Conservation (phyloP, 2,888 invertebrate genomes). For the Stenotaenia linearis region DNA sequence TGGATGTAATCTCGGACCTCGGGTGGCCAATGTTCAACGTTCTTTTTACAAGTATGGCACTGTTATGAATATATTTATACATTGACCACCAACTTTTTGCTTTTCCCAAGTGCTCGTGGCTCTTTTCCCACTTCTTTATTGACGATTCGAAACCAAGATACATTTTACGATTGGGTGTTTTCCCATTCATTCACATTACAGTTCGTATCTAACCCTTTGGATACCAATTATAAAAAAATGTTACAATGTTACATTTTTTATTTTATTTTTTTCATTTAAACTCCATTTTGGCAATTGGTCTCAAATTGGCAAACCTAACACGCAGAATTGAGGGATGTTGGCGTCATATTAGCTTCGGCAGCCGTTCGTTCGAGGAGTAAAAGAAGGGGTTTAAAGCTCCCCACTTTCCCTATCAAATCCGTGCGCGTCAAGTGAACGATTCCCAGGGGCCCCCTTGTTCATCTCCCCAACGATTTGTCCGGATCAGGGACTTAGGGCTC, state of each 20-base stretch:
- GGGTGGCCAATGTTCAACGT: constrained; percentile 1
- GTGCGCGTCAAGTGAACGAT: constrained; percentile 26
- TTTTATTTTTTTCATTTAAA: not conserved
- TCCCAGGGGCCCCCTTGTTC: constrained; percentile 26
- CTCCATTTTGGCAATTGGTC: not conserved
- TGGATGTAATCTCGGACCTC: constrained; percentile 1
- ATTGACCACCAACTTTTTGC: not conserved
- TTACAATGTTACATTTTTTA: no score
- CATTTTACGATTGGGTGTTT: not conserved
- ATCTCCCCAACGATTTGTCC: constrained; percentile 26
- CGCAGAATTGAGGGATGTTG: not conserved
- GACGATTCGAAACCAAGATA: not conserved
- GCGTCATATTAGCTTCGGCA: not conserved
- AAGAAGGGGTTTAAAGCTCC: not conserved
- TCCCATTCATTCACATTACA: not conserved
- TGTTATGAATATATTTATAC: constrained; percentile 13
- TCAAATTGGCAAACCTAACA: not conserved
- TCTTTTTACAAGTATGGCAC: constrained; percentile 17
- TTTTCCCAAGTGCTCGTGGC: not conserved
- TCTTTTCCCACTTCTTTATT: constrained; percentile 8
- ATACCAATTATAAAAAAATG: not conserved
- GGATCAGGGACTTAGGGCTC: constrained; percentile 26
- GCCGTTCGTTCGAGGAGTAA: not conserved
- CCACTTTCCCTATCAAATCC: constrained; percentile 23
- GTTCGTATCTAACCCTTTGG: not conserved